Base-by-base conservation (phyloP, 2,888 invertebrate genomes). In the Mythimna impura region DNA sequence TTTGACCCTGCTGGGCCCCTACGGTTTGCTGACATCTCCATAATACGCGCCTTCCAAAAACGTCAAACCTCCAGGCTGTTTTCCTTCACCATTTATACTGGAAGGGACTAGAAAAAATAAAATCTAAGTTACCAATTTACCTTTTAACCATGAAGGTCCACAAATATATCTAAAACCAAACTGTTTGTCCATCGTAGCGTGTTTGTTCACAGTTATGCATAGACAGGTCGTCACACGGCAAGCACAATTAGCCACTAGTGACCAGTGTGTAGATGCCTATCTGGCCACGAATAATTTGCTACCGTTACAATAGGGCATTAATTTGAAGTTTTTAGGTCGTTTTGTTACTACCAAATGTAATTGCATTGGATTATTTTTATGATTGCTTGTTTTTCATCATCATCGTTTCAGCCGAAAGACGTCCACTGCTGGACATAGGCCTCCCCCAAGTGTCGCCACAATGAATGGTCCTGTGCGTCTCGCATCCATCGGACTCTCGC, bases 201-300 rank as follows among this genome's bases (percentile, higher is more conserved):
- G 83, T 47, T 62, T 55, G 58, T 40, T 67, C 50, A 66, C 63
- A 66, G 67, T 78, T 78, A 82, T 70, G 61, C 47, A 77, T 25
- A 60, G 71, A 67, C 55, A 82, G 79, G 52, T 68, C 58, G 72
- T 78, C 80, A 81, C 81, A 78, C 81, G 73, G 70, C 73, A 73
- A 47, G 72, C 52, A 77, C 77, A 82, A 84, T 84, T 84, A 84
- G 82, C 64, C 20, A 61, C 65, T 63, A 66, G 64, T 71, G 60
- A 60, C 74, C 66, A 58, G 60, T 71, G 72, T 75, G 65, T 77
- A 76, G 81, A 84, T 85, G 74, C 57, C 50, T 84, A 84, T 84
- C 84, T 78, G 66, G 2, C 54, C 78, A 73, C 73, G 78, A 82
- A 84, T 82, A 84, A 82, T 85, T 82, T 85, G 78, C 83, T n/a